These are phyloP conservation scores for Cheumatopsyche charites DNA, from an alignment of 1,140 invertebrate species.

Conservation along the genomic window DNA sequence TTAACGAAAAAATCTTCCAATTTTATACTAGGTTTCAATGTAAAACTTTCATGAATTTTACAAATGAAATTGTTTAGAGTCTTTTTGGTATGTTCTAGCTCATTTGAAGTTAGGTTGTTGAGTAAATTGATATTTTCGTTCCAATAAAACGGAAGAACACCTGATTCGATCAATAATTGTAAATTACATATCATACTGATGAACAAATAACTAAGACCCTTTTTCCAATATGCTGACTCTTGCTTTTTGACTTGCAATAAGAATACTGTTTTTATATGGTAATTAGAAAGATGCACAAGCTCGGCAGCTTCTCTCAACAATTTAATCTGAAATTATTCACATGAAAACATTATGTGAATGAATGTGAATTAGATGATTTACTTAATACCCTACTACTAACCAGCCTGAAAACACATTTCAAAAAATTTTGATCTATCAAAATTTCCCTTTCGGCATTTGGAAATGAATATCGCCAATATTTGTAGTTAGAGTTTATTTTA, in stretches of 20 bases:
- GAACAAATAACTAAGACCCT: conserved; percentile 7
- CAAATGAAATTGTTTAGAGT: background rate
- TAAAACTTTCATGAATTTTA: conserved; percentile 8
- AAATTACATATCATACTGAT: background rate
- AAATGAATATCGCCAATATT: conserved; percentile 6
- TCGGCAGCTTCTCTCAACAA: background rate
- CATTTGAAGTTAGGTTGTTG: background rate
- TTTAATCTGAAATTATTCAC: background rate
- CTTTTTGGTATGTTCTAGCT: background rate
- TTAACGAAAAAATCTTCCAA: conserved; percentile 10
- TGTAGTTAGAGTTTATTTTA: background rate
- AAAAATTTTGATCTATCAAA: background rate
- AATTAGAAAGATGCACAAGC: background rate
- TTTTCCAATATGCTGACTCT: background rate
- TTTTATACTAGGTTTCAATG: background rate
- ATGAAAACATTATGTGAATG: background rate
- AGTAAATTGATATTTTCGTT: background rate
- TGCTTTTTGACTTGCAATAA: background rate
- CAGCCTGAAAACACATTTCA: conserved; percentile 9
- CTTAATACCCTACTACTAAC: background rate
- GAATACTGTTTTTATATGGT: conserved; percentile 6
- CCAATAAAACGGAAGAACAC: conserved; percentile 4
- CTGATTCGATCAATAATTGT: background rate
- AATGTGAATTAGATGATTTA: too few relatives aligned
- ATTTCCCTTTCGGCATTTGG: background rate